Evolutionary conservation across 1,140 invertebrate species (phyloP).

Genomic region (Diabrotica undecimpunctata): DNA sequence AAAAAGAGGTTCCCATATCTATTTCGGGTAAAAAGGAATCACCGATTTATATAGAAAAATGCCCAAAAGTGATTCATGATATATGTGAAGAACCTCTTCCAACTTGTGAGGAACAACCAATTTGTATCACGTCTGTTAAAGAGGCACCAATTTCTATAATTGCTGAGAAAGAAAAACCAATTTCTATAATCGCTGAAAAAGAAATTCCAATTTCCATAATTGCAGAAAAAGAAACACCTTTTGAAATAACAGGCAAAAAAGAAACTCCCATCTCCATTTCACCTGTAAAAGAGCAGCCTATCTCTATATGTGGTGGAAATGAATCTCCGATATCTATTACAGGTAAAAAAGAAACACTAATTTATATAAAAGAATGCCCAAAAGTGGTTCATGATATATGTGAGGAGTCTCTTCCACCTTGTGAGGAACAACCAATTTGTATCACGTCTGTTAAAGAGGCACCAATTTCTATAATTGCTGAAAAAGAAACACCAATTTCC

Average conservation of each 20-base stretch:
- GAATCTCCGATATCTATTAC: background rate
- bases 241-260: background rate
- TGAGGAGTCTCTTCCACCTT: background rate
- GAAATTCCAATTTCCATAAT: background rate
- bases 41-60: background rate
- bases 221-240: background rate
- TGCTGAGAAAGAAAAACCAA: background rate
- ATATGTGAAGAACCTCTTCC: no score
- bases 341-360: background rate
- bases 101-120: background rate
- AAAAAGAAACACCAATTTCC: background rate
- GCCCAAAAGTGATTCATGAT: no score
- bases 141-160: conserved; percentile 5
- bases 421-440: background rate
- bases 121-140: background rate
- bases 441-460: background rate
- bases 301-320: background rate
- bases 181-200: background rate
- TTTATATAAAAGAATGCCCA: background rate
- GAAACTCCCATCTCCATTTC: background rate
- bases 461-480: background rate
- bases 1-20: background rate
- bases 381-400: background rate
- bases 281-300: background rate
- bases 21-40: background rate